phyloP scores from a whole-genome alignment of 2,797 vertebrate species.

The Glossophaga mutica region DNA sequence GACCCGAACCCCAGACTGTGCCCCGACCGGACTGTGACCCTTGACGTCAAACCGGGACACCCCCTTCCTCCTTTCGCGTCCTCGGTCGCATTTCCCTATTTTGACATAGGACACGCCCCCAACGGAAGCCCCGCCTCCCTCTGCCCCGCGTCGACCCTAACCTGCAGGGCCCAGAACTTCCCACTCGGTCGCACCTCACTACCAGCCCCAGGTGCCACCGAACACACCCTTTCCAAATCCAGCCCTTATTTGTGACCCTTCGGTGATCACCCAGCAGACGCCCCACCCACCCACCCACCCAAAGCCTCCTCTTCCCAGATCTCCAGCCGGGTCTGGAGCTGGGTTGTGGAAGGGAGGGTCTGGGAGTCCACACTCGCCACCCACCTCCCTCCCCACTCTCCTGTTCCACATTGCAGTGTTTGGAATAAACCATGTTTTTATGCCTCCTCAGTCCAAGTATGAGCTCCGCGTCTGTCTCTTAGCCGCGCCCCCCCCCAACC shows the following conservation, averaged over 20 bases:
- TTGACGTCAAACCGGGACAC: slow-evolving; percentile 43
- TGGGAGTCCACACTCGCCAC: slow-evolving; percentile 37
- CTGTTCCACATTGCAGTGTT: slow-evolving; percentile 65
- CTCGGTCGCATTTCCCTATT: background rate
- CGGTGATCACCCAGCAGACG: slow-evolving; percentile 20
- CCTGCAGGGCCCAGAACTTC: background rate
- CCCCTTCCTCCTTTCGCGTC: background rate
- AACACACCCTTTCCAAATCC: background rate
- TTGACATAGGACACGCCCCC: background rate
- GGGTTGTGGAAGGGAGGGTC: slow-evolving; percentile 41
- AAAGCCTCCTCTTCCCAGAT: slow-evolving; percentile 47
- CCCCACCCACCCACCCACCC: background rate
- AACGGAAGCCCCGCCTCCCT: slow-evolving; percentile 27
- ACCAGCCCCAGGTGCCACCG: background rate
- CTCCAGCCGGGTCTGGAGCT: slow-evolving; percentile 69
- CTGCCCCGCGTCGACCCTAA: background rate
- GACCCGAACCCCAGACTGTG: slow-evolving; percentile 58
- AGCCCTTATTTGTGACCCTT: background rate
- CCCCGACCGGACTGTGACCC: slow-evolving; percentile 62
- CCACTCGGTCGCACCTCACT: background rate
- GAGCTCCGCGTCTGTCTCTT: slow-evolving; percentile 45
- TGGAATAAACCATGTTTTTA: slow-evolving; percentile 80
- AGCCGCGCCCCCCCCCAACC: background rate
- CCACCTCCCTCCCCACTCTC: background rate
- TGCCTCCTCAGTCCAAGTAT: slow-evolving; percentile 61